These are phyloP conservation scores for Arvicanthis niloticus DNA, from an alignment of 2,113 vertebrate genomes.

Conservation along the genomic window DNA sequence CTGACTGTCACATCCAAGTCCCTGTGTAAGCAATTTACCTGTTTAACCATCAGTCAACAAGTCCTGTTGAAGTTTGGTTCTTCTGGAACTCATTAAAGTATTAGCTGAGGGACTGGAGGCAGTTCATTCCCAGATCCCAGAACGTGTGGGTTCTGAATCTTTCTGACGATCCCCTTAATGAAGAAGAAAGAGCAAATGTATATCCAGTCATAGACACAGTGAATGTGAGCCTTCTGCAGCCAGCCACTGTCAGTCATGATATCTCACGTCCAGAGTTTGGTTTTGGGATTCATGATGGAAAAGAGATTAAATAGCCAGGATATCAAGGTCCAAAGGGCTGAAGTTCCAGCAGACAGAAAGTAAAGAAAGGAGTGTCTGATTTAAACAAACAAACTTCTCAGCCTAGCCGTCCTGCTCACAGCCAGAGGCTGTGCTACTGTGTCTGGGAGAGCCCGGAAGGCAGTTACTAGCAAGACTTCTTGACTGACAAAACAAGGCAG, in stretches of 20 bases:
- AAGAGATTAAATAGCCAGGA: background rate
- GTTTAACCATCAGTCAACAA: background rate
- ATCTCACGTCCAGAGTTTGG: background rate
- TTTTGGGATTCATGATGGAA: background rate
- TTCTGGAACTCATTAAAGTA: conserved; percentile 26
- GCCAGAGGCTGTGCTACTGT: background rate
- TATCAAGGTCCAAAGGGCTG: background rate
- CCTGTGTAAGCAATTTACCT: too few relatives aligned
- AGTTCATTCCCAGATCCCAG: background rate
- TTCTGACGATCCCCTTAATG: background rate
- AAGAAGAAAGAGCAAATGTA: background rate
- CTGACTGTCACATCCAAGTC: background rate
- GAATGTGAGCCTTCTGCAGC: background rate
- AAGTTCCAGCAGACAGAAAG: background rate
- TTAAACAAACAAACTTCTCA: background rate
- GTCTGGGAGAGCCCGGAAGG: background rate
- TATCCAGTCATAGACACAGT: background rate
- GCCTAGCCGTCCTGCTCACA: background rate
- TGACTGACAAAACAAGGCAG: background rate
- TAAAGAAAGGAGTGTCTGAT: conserved; percentile 15
- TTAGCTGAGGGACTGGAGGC: background rate
- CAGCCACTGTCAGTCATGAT: background rate
- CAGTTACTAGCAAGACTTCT: background rate
- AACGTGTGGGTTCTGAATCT: conserved; percentile 21
- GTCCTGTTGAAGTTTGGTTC: background rate